phyloP scores from a whole-genome alignment of 2,113 vertebrate genomes.

The Hippocampus comes region DNA sequence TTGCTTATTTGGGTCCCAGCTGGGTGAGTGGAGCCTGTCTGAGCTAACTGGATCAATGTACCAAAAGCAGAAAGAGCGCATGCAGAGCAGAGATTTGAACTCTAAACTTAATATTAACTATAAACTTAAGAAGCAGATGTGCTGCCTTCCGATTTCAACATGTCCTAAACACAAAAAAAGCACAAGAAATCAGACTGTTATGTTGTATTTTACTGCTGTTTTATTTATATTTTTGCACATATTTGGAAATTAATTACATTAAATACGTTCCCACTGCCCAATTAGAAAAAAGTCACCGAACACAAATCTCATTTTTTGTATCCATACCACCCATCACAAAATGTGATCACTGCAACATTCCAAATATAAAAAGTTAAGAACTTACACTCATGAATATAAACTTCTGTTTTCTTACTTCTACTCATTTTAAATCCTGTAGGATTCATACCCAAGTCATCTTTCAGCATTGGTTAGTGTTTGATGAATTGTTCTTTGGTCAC shows the following conservation, averaged over 20 bases:
- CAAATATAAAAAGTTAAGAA: slow-evolving; percentile 25
- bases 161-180: not conserved
- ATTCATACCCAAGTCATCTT: not conserved
- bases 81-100: not conserved
- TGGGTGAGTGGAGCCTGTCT: too few species aligned
- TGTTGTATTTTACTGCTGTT: not conserved
- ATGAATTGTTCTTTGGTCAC: slow-evolving; percentile 32
- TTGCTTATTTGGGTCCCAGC: too few species aligned
- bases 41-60: too few species aligned
- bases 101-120: not conserved
- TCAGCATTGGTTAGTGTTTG: not conserved
- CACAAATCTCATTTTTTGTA: slow-evolving; percentile 24
- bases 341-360: not conserved
- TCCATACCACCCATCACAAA: slow-evolving; percentile 14
- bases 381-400: not conserved
- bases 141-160: not conserved
- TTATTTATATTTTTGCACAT: not conserved
- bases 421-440: not conserved
- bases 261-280: slow-evolving; percentile 43
- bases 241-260: slow-evolving; percentile 61
- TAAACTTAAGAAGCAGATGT: not conserved
- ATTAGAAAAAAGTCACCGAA: slow-evolving; percentile 19
- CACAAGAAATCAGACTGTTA: not conserved
- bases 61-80: not conserved
- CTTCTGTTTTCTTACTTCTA: not conserved